Evolutionary conservation across 2,888 invertebrate species (phyloP), one percentile per base, ranked within the genome.

Genomic region (Diplolepis rosae): DNA sequence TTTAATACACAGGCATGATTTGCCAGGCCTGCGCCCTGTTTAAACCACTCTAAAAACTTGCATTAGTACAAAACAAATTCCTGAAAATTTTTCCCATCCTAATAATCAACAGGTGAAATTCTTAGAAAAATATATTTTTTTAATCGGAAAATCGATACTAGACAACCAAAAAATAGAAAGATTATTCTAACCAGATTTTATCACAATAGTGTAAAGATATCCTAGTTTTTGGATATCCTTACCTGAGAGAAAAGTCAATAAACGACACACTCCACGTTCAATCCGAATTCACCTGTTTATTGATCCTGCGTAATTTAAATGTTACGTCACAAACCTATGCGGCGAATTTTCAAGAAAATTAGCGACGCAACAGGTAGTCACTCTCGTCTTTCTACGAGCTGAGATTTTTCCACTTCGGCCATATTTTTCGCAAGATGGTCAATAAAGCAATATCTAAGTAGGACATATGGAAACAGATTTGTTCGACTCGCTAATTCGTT

Each of bases 281-380:
- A 56, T 24, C 32, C 24, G 22, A 4, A 18, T 35, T 32, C 56
- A 13, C 7, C 32, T 56, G 5, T 13, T 11, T 42, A 28, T 65
- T 27, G 65, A 45, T 45, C 45, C 45, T 69, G 65, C 68, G 72
- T 74, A 66, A 70, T 48, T 68, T 18, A 28, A 27, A 27, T 45
- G 24, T 22, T 42, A 39, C 30, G 56, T 22, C 32, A 39, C 30
- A 27, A 15, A 9, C 13, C n/a, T 66, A 50, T 66, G 35, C 18
- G n/a, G 48, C 11, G 69, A 15, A 42, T 69, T 76, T 69, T 52
- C 68, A 65, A 72, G 56, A 50, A 72, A 73, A 76, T 76, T 76
- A 74, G 72, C 70, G 50, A 72, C 66, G 74, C 76, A 76, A 76
- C 76, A 76, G 76, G 76, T 76, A 71, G 69, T 54, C 30, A 66